A percentile compares a stretch with the other conserved stretches of the same genome.
Evolutionary conservation across 2,797 vertebrate species (phyloP).

Genomic region (Sternotherus odoratus): DNA sequence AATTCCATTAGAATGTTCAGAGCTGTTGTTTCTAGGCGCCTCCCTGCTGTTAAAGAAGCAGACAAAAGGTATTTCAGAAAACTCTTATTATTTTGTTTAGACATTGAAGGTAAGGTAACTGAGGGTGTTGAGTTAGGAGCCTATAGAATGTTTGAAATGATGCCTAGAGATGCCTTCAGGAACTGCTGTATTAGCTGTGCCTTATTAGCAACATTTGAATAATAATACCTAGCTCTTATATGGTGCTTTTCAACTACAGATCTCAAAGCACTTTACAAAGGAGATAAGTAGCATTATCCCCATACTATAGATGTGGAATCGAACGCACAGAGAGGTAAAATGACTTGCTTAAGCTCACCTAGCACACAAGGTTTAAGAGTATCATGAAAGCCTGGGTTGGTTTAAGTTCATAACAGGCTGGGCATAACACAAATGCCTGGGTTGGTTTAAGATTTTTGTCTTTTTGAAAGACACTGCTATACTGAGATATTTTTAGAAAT

Average conservation of each 20-base stretch:
- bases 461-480: constrained; percentile 24
- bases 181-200: not conserved
- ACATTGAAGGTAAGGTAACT: not conserved
- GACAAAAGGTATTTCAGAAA: constrained; percentile 38
- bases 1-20: constrained; percentile 25
- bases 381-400: not conserved
- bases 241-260: constrained; percentile 23
- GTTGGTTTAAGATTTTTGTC: not conserved
- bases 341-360: not conserved
- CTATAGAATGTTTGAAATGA: constrained; percentile 15
- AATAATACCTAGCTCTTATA: constrained; percentile 30
- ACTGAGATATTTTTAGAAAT: not conserved
- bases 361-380: not conserved
- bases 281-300: not conserved
- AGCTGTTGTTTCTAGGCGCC: not conserved
- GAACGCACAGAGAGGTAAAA: not conserved
- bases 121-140: not conserved
- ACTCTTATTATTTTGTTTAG: constrained; percentile 23
- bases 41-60: constrained; percentile 34
- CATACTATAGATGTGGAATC: not conserved
- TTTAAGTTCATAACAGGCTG: too few species aligned
- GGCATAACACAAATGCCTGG: not conserved
- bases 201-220: constrained; percentile 49
- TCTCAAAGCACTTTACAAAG: constrained; percentile 3
- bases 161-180: not conserved